Evolutionary conservation across 2,888 invertebrate genomes (phyloP), one percentile per base, ranked within the genome.

Genomic region (Chymomyza amoena): DNA sequence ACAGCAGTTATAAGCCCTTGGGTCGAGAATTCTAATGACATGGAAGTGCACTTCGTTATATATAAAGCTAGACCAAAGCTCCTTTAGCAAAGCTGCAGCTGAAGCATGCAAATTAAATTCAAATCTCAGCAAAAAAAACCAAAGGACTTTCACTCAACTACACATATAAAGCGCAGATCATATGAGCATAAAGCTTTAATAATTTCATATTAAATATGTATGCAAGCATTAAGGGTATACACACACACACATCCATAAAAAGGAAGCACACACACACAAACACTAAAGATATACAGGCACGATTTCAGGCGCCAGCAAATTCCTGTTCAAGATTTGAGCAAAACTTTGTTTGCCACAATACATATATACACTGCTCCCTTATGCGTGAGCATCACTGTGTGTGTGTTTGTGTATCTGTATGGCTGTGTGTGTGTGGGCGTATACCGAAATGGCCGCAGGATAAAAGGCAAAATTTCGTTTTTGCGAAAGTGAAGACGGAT

Each of bases 271-370:
- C 52, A 16, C 52, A 54, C 54, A 54, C 54, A 54, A 4, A 54
- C 10, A n/a, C 54, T 18, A 54, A n/a, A n/a, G n/a, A n/a, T 18
- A 18, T 54, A 20, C n/a, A 51, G 13, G 20, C 28, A 59, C 70
- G 60, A 56, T 52, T 62, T 52, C 52, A 70, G 69, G 45, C 59
- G 54, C 62, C 61, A 64, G 59, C 65, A 39, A 61, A 64, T 72
- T 63, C 54, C 45, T 60, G 63, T 63, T 63, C 64, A 74, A 70
- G 68, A 66, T 74, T 74, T 74, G 36, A 67, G 68, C 66, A 68
- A 75, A 72, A 68, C 70, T 73, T 73, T 73, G 74, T 64, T 32
- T 66, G 61, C 68, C 32, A 32, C 32, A 32, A 32, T 9, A 32
- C 32, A 32, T 32, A 32, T 32, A 32, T 32, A 32, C 28, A 28